Evolutionary conservation across 30 jellyfish, hydroid and myxozoan genomes (phyloP).

Genomic region (Aurelia sp.): DNA sequence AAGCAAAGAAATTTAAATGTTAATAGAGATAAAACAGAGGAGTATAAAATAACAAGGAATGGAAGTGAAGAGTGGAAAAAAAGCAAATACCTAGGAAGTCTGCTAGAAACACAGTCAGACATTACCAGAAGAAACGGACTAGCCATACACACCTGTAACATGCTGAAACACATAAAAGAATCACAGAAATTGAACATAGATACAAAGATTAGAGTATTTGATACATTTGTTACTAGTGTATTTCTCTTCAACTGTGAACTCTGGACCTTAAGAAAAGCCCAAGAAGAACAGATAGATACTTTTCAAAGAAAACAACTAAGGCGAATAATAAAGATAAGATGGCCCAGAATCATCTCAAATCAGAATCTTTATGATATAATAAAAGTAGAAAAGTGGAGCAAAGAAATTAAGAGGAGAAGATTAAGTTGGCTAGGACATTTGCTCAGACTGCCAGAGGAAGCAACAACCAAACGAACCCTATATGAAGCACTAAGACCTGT

Average conservation of each 20-base stretch:
- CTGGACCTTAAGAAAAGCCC: not conserved
- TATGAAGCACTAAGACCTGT: not conserved
- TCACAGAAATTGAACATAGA: too few species aligned
- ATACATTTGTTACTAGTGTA: not conserved
- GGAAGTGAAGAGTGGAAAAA: too few species aligned
- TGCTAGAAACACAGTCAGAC: constrained; percentile 2
- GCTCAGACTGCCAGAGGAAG: not conserved
- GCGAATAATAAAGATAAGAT: not conserved
- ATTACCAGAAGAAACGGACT: not conserved
- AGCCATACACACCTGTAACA: not conserved
- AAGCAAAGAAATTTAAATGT: too few species aligned
- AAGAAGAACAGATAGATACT: not conserved
- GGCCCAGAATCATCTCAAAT: not conserved
- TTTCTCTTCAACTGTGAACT: not conserved
- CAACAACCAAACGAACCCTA: not conserved
- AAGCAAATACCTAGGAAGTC: not conserved
- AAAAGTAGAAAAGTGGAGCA: not conserved
- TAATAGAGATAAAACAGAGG: too few species aligned
- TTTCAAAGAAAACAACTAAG: not conserved
- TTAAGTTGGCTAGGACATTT: not conserved
- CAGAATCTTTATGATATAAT: not conserved
- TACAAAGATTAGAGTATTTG: not conserved
- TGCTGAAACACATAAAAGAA: too few species aligned
- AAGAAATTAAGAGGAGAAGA: not conserved
- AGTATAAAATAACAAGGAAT: too few species aligned